Percentiles rank a stretch among this genome's conserved stretches.
These are phyloP conservation scores for Zoanthus sociatus DNA, from an alignment of 92 coral and sea anemone genomes.

Conservation along the genomic window DNA sequence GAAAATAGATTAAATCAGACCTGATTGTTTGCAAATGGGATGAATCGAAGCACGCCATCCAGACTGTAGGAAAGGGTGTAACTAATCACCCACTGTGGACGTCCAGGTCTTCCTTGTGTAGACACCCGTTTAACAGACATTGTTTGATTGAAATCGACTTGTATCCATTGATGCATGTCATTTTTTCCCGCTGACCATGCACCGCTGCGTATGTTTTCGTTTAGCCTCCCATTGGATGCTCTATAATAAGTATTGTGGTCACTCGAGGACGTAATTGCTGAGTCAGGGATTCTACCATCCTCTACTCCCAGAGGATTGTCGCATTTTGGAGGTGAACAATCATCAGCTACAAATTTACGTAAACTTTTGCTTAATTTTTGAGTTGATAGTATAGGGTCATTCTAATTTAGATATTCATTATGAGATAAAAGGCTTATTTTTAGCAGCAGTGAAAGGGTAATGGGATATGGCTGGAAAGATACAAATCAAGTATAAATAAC, in stretches of 20 bases:
- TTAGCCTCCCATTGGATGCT: constrained; percentile 35
- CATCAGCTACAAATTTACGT: background rate
- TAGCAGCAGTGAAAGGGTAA: too few relatives aligned
- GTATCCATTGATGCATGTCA: constrained; percentile 27
- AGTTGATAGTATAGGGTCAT: too few relatives aligned
- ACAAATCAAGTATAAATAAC: too few relatives aligned
- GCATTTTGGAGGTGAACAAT: background rate
- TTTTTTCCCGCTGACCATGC: background rate
- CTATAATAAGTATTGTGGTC: background rate
- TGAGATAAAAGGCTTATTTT: too few relatives aligned
- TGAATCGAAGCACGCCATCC: constrained; percentile 34
- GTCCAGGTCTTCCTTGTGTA: constrained; percentile 24
- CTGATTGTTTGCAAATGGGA: constrained; percentile 6
- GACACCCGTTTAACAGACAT: constrained; percentile 29
- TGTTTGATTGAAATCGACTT: constrained; percentile 21
- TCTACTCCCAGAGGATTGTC: constrained; percentile 37
- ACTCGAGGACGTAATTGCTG: constrained; percentile 29
- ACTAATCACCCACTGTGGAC: constrained; percentile 2
- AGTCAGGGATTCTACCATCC: constrained; percentile 34
- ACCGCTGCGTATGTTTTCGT: background rate
- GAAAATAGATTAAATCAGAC: background rate
- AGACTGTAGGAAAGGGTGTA: constrained; percentile 29
- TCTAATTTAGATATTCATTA: too few relatives aligned
- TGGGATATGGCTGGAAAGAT: too few relatives aligned
- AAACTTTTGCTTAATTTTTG: background rate